phyloP scores from a whole-genome alignment of 2,797 vertebrate genomes.

The Bradypodion ventrale region DNA sequence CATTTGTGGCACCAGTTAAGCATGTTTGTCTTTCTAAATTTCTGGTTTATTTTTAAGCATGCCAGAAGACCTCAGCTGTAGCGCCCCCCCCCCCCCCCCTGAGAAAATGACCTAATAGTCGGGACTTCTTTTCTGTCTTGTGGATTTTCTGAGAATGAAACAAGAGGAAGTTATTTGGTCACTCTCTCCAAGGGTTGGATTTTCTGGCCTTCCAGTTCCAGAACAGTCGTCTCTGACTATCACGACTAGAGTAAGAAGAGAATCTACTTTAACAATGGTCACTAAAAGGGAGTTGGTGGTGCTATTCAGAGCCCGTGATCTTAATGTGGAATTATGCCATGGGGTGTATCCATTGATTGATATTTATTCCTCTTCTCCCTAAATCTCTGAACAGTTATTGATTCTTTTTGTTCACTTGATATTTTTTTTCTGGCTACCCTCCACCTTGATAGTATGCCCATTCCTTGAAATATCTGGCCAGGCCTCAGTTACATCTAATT shows the following conservation, averaged over 20 bases:
- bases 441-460: conserved; percentile 9
- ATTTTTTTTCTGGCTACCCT: conserved; percentile 24
- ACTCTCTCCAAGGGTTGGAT: neutral
- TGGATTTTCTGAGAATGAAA: conserved; percentile 65
- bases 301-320: too few species aligned
- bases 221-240: conserved; percentile 49
- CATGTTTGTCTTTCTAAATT: conserved; percentile 50
- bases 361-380: conserved; percentile 5
- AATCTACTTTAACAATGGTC: neutral
- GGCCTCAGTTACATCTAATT: too few species aligned
- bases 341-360: neutral
- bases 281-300: too few species aligned
- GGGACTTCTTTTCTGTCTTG: too few species aligned
- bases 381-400: conserved; percentile 3
- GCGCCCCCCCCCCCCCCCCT: too few species aligned
- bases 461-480: too few species aligned
- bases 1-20: conserved; percentile 51
- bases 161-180: conserved; percentile 56
- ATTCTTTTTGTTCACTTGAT: neutral
- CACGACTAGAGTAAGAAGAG: conserved; percentile 45
- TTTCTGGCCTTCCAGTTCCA: conserved; percentile 49
- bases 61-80: conserved; percentile 58
- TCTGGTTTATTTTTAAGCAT: conserved; percentile 62
- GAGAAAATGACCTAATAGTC: conserved; percentile 56
- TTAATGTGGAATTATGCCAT: too few species aligned